Evolutionary conservation across 2,113 vertebrate species (phyloP).

Genomic region (Tupaia chinensis): DNA sequence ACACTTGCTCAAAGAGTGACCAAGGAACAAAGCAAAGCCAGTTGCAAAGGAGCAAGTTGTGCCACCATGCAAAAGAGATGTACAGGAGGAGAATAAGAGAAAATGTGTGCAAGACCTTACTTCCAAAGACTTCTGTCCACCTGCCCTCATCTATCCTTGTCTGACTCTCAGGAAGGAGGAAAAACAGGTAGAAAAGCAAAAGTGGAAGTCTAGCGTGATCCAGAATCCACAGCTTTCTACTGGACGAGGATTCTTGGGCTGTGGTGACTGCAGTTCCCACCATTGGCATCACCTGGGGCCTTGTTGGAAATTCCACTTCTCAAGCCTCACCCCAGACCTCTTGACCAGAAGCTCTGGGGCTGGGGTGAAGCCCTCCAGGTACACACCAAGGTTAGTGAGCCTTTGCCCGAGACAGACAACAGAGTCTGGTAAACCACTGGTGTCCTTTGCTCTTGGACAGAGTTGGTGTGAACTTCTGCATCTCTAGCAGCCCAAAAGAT

Average conservation of each 20-base stretch:
- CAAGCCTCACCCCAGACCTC: background rate
- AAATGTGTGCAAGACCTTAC: fast-evolving
- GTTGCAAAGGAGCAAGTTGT: fast-evolving
- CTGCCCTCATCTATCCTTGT: fast-evolving
- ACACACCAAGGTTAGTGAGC: fast-evolving
- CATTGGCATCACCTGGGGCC: fast-evolving
- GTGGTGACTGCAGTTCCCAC: fast-evolving
- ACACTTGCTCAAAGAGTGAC: background rate
- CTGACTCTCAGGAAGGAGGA: background rate
- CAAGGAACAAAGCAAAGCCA: background rate
- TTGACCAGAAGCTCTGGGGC: background rate
- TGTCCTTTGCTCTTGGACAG: no score
- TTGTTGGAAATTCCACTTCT: background rate
- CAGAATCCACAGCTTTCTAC: background rate
- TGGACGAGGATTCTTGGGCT: background rate
- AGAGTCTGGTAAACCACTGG: fast-evolving
- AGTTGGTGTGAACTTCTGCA: fast-evolving
- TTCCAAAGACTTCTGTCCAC: background rate
- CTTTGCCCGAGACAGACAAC: no score
- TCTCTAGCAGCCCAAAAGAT: background rate
- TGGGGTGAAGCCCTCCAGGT: fast-evolving
- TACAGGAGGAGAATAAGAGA: fast-evolving
- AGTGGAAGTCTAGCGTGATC: no score
- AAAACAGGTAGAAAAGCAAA: background rate
- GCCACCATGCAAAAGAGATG: fast-evolving